Conservation (phyloP, 2,113 vertebrate species). For the Dermatemys mawii region DNA sequence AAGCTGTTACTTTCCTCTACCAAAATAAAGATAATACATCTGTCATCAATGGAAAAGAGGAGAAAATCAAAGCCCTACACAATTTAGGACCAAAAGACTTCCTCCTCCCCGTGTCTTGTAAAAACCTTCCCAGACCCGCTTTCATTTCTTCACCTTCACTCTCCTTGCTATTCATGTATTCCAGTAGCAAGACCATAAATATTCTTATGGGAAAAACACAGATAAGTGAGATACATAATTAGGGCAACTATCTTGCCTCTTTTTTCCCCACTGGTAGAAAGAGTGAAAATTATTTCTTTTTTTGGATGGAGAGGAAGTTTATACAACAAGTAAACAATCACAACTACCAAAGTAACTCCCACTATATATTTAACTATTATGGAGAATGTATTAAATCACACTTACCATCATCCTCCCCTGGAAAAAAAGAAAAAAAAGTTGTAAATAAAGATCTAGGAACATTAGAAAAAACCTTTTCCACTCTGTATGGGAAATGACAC, state of each 20-base stretch:
- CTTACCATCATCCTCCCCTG: slow-evolving; percentile 96
- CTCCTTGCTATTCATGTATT: not conserved
- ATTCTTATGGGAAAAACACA: not conserved
- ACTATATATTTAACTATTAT: not conserved
- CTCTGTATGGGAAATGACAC: not conserved
- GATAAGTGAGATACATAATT: not conserved
- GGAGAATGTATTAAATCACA: slow-evolving; percentile 48
- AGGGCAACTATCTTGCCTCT: not conserved
- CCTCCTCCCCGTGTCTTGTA: not conserved
- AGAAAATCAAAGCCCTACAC: too few species aligned
- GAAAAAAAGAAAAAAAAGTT: not conserved
- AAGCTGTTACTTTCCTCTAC: not conserved
- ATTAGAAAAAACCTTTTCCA: slow-evolving; percentile 9
- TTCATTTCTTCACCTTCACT: not conserved
- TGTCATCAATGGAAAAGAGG: too few species aligned
- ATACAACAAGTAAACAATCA: not conserved
- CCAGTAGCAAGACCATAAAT: not conserved
- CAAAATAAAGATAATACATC: too few species aligned
- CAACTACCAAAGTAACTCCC: not conserved
- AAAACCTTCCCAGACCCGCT: not conserved
- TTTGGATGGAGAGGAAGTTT: not conserved
- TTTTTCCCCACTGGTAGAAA: not conserved
- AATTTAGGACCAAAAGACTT: not conserved
- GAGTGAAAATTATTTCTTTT: not conserved
- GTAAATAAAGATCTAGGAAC: slow-evolving; percentile 4